These are phyloP conservation scores for Piprites chloris DNA, from an alignment of 2,113 vertebrate genomes.

Conservation along the genomic window DNA sequence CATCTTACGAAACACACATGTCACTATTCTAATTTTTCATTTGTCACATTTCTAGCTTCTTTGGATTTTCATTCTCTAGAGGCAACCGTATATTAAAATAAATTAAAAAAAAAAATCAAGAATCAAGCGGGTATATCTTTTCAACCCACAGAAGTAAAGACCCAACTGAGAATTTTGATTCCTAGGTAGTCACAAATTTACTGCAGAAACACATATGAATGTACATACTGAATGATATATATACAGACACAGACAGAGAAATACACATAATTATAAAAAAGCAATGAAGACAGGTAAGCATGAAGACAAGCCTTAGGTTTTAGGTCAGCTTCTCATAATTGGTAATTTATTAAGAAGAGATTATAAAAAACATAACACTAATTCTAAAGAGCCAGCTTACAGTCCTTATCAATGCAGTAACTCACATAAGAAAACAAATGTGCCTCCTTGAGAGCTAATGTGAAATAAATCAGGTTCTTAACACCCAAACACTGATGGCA, in stretches of 20 bases:
- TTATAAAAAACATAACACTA: not conserved
- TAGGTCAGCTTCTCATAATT: not conserved
- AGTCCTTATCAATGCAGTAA: not conserved
- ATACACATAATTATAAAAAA: not conserved
- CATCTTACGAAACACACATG: not conserved
- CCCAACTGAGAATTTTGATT: not conserved
- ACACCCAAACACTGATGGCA: fast-evolving
- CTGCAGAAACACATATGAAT: not conserved
- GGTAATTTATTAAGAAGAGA: not conserved
- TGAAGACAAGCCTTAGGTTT: conserved; percentile 16
- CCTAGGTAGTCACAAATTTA: not conserved
- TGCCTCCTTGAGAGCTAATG: not conserved
- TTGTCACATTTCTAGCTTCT: not conserved
- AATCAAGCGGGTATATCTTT: not conserved
- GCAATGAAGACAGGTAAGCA: conserved; percentile 57
- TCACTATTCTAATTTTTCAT: not conserved
- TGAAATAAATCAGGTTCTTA: not conserved
- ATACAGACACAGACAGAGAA: not conserved
- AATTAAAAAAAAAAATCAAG: not conserved
- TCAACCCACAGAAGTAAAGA: not conserved
- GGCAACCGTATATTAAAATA: not conserved
- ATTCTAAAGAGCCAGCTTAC: not conserved
- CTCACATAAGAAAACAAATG: not conserved
- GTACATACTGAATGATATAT: not conserved
- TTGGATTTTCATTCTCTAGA: not conserved